These are phyloP conservation scores for Catonia carolina DNA, from an alignment of 2,888 invertebrate species.

Conservation along the genomic window DNA sequence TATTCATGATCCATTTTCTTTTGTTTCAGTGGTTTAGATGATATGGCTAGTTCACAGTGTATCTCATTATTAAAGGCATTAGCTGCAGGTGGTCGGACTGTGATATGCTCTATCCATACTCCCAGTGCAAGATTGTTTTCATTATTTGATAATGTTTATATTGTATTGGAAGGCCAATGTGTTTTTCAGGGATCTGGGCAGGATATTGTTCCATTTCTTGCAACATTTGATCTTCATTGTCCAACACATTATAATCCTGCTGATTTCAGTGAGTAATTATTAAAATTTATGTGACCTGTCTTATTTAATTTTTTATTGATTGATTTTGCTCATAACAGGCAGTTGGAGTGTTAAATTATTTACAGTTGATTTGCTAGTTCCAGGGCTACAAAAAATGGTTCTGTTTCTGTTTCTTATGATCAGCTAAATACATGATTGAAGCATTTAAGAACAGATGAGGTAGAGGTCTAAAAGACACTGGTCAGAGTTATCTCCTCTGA, in stretches of 20 bases:
- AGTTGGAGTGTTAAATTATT: too few species aligned
- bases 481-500: too few species aligned
- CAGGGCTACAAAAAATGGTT: too few species aligned
- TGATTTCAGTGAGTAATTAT: slow-evolving; percentile 78
- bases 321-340: too few species aligned
- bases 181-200: slow-evolving; percentile 76
- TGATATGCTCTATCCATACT: slow-evolving; percentile 93
- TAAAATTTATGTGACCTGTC: too few species aligned
- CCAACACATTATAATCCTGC: slow-evolving; percentile 93
- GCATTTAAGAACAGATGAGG: too few species aligned
- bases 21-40: slow-evolving; percentile 75
- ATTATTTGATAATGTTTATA: slow-evolving; percentile 85
- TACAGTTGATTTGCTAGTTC: too few species aligned
- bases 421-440: too few species aligned
- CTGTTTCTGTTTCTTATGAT: too few species aligned
- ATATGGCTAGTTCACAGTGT: slow-evolving; percentile 83
- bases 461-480: too few species aligned
- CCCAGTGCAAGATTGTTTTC: slow-evolving; percentile 89
- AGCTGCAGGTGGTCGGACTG: slow-evolving; percentile 79
- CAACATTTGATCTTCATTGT: slow-evolving; percentile 69
- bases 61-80: slow-evolving; percentile 75
- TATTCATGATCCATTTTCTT: too few species aligned
- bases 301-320: too few species aligned
- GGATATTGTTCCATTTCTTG: slow-evolving; percentile 75
- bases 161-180: slow-evolving; percentile 82